These are phyloP conservation scores for Harpegnathos saltator DNA, from an alignment of 1,140 invertebrate species.

Conservation along the genomic window DNA sequence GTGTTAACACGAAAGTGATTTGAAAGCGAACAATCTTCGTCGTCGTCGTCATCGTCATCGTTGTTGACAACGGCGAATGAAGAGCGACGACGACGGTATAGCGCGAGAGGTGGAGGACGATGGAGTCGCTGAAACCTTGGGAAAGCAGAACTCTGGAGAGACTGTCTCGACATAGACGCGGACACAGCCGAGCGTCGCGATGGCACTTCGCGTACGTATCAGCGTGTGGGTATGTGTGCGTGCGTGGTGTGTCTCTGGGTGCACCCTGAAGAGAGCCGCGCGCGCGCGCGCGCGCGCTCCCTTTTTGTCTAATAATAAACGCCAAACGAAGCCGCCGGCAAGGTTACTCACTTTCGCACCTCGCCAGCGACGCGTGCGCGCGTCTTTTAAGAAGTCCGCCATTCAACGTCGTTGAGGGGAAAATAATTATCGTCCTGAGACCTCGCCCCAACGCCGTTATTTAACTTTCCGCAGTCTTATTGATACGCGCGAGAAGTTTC, in stretches of 20 bases:
- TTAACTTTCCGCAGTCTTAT: too few species aligned
- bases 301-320: slow-evolving; percentile 42
- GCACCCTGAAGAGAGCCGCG: slow-evolving; percentile 14
- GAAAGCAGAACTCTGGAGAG: slow-evolving; percentile 71
- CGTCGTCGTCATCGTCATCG: not conserved
- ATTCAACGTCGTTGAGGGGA: too few species aligned
- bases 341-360: too few species aligned
- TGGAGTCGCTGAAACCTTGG: slow-evolving; percentile 70
- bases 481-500: too few species aligned
- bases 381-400: too few species aligned
- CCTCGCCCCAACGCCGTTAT: too few species aligned
- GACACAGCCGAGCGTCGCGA: slow-evolving; percentile 45
- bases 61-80: slow-evolving; percentile 26
- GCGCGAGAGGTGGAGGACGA: slow-evolving; percentile 27
- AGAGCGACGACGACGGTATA: not conserved
- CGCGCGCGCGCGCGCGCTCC: too few species aligned
- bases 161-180: slow-evolving; percentile 57
- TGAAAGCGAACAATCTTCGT: not conserved
- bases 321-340: not conserved
- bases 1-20: slow-evolving; percentile 6
- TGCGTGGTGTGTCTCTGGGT: not conserved
- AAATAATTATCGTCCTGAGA: too few species aligned
- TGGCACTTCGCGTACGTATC: slow-evolving; percentile 51
- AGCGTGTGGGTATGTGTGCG: too few species aligned
- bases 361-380: too few species aligned